Evolutionary conservation across 2,888 invertebrate genomes (phyloP), one percentile per base, ranked within the genome.

Genomic region (Gastracanthus pulcherrimus): DNA sequence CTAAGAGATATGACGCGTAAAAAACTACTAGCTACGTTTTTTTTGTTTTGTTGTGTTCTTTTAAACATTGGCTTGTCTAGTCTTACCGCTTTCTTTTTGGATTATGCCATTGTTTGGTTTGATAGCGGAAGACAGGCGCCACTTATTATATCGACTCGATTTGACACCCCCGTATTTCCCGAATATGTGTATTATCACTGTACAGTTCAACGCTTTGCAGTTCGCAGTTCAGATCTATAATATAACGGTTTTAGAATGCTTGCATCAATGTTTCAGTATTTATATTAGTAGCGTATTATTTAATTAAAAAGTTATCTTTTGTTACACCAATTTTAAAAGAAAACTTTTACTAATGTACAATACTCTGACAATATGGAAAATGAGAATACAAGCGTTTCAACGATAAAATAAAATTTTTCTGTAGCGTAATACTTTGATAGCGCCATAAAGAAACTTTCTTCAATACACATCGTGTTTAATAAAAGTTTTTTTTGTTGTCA

Each of bases 181-280:
- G 86, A 87, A 86, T 85, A 86, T 86, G 86, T 87, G 86, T 86
- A 86, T 85, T 85, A 86, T 85, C 85, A 84, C 85, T 84, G 71
- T 55, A 16, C 29, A 19, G 51, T 74, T 77, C 55, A 71, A 71
- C 41, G 41, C 23, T 80, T 67, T 67, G 26, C 29, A 58, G 31
- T 58, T 58, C 5, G 38, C n/a, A n/a, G n/a, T n/a, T n/a, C n/a
- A n/a, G n/a, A n/a, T n/a, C 3, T 58, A 23, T n/a, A 16, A 36
- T 11, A 19, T 7, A 26, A 55, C n/a, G n/a, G n/a, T 71, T 3
- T 9, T 19, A 26, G 31, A 51, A 23, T 29, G 16, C 1, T 60
- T 58, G 29, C 19, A 29, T n/a, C 13, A 26, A 58, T 58, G 3
- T 66, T 5, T 64, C 34, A 11, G 3, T 38, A 6, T 64, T 64